These are phyloP conservation scores for Tyria jacobaeae DNA, from an alignment of 2,888 invertebrate genomes.

Conservation along the genomic window DNA sequence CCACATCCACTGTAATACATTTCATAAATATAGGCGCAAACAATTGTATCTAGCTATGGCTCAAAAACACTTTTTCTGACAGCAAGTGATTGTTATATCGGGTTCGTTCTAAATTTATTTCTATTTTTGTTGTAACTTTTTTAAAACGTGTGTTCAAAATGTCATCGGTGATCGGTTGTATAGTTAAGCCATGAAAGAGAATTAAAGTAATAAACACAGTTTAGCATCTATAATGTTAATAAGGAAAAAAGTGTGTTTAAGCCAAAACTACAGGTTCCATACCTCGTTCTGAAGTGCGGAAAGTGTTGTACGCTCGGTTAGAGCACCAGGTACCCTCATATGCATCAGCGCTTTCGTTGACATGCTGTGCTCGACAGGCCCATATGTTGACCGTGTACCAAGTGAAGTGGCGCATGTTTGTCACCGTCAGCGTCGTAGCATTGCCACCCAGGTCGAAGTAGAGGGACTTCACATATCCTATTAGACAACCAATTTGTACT, in stretches of 20 bases:
- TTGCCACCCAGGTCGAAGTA: constrained; percentile 84
- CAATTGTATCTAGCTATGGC: no score
- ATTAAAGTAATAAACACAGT: no score
- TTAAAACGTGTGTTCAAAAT: no score
- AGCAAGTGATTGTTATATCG: no score
- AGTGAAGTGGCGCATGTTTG: constrained; percentile 91
- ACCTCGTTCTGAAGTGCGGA: constrained; percentile 74
- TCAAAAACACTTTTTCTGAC: no score
- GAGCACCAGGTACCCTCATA: constrained; percentile 83
- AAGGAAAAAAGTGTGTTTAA: no score
- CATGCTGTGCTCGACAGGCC: constrained; percentile 90
- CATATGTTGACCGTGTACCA: constrained; percentile 91
- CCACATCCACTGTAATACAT: constrained; percentile 87
- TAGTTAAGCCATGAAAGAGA: no score
- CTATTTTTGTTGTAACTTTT: no score
- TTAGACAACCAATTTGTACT: constrained; percentile 1
- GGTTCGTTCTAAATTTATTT: no score
- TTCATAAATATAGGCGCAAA: background rate
- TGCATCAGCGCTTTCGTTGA: constrained; percentile 79
- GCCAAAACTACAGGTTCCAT: background rate
- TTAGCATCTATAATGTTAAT: no score
- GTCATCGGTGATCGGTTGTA: no score
- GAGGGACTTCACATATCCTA: constrained; percentile 71
- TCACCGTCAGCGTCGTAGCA: constrained; percentile 62
- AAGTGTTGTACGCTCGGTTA: constrained; percentile 69